Conservation (phyloP, 2,797 vertebrate species). For the Alosa sapidissima region DNA sequence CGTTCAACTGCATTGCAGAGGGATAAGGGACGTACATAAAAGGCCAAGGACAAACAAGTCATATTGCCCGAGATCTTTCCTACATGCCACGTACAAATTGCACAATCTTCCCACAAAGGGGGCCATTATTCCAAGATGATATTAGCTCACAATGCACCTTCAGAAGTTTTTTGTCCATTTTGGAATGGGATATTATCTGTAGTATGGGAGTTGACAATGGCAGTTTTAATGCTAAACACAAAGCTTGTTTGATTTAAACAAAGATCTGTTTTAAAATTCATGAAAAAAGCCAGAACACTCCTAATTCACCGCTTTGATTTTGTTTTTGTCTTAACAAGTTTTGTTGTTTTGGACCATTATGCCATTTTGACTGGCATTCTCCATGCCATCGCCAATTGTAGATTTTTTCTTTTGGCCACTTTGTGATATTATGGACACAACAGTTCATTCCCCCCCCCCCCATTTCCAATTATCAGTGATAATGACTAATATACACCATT, state of each 20-base stretch:
- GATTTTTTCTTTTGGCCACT: neutral
- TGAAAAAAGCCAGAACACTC: neutral
- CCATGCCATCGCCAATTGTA: neutral
- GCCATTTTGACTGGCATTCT: neutral
- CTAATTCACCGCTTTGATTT: conserved; percentile 5
- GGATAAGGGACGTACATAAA: conserved; percentile 80
- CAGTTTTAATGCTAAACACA: conserved; percentile 41
- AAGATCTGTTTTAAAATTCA: conserved; percentile 36
- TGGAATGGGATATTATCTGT: conserved; percentile 51
- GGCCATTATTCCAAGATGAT: conserved; percentile 77
- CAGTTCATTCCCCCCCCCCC: neutral
- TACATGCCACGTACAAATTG: conserved; percentile 83
- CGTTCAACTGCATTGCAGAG: conserved; percentile 86
- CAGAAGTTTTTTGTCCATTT: conserved; percentile 60
- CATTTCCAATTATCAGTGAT: neutral
- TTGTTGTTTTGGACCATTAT: conserved; percentile 7
- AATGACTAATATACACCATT: neutral
- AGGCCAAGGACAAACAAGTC: conserved; percentile 89
- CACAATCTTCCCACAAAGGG: conserved; percentile 77
- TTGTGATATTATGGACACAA: neutral
- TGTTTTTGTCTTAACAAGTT: neutral
- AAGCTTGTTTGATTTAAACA: conserved; percentile 41
- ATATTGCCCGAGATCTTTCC: conserved; percentile 80
- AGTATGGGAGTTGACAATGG: conserved; percentile 43
- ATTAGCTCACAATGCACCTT: conserved; percentile 76